Evolutionary conservation across 2,113 vertebrate species (phyloP).

Genomic region (Crotalus viridis): DNA sequence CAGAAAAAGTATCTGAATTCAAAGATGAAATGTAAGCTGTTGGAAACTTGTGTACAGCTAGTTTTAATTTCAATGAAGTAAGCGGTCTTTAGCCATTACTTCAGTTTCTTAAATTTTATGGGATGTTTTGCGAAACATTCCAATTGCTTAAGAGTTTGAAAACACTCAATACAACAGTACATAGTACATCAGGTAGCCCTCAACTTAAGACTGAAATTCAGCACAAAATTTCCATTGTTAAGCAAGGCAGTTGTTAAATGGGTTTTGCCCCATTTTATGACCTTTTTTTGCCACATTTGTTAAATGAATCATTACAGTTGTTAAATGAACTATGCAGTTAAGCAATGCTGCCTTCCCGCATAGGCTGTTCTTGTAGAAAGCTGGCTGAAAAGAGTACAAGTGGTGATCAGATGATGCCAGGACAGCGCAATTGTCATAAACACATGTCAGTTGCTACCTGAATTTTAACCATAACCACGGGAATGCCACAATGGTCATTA

Average conservation of each 20-base stretch:
- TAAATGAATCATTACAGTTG: too few species aligned
- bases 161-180: not conserved
- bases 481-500: too few species aligned
- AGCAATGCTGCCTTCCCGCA: too few species aligned
- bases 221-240: not conserved
- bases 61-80: not conserved
- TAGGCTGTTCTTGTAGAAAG: too few species aligned
- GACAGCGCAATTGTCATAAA: too few species aligned
- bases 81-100: not conserved
- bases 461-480: too few species aligned
- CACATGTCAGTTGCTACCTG: too few species aligned
- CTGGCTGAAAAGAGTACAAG: too few species aligned
- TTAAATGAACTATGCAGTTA: too few species aligned
- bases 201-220: not conserved
- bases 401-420: too few species aligned
- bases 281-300: too few species aligned
- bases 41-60: not conserved
- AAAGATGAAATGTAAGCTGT: not conserved
- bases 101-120: not conserved
- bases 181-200: not conserved
- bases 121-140: not conserved
- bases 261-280: too few species aligned
- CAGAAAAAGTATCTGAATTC: not conserved
- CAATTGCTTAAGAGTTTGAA: not conserved
- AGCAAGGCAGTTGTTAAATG: not conserved